Percentiles rank a stretch among this genome's conserved stretches.
Conservation (phyloP, 2,113 vertebrate genomes). For the Cryptotis parvus region DNA sequence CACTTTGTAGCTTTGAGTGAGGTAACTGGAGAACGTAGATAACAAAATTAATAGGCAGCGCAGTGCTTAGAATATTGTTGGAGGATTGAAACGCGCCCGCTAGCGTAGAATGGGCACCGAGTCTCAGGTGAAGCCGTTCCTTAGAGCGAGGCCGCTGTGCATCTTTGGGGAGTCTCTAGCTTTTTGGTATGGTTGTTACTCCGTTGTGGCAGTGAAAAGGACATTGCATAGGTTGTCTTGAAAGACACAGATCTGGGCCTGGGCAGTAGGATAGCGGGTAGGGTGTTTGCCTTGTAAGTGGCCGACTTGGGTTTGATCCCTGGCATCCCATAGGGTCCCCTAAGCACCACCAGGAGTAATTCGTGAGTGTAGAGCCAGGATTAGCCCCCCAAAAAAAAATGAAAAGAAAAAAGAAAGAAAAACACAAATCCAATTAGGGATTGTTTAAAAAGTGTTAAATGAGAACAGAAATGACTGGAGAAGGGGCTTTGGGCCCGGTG, state of each 20-base stretch:
- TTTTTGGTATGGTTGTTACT: neutral
- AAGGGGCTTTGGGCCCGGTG: neutral
- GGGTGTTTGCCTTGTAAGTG: too few relatives aligned
- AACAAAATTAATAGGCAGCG: slow-evolving; percentile 48
- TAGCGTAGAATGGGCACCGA: slow-evolving; percentile 47
- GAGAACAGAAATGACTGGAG: neutral
- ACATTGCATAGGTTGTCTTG: slow-evolving; percentile 38
- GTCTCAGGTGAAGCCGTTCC: too few relatives aligned
- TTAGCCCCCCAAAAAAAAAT: too few relatives aligned
- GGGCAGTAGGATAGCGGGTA: too few relatives aligned
- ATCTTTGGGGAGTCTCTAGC: neutral
- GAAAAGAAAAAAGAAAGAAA: too few relatives aligned
- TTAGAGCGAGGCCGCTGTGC: neutral
- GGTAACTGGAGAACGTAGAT: slow-evolving; percentile 56
- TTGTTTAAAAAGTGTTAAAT: slow-evolving; percentile 41
- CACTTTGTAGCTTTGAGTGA: neutral
- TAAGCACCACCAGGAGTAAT: too few relatives aligned
- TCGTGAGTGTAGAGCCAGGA: too few relatives aligned
- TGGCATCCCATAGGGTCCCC: too few relatives aligned
- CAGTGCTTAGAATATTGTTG: slow-evolving; percentile 61
- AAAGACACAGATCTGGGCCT: neutral
- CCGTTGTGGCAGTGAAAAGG: slow-evolving; percentile 4
- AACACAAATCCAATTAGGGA: neutral
- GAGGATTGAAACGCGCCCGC: slow-evolving; percentile 52
- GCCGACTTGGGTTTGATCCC: too few relatives aligned